These are phyloP conservation scores for Diorhabda carinulata DNA, from an alignment of 1,140 invertebrate genomes.

Conservation along the genomic window DNA sequence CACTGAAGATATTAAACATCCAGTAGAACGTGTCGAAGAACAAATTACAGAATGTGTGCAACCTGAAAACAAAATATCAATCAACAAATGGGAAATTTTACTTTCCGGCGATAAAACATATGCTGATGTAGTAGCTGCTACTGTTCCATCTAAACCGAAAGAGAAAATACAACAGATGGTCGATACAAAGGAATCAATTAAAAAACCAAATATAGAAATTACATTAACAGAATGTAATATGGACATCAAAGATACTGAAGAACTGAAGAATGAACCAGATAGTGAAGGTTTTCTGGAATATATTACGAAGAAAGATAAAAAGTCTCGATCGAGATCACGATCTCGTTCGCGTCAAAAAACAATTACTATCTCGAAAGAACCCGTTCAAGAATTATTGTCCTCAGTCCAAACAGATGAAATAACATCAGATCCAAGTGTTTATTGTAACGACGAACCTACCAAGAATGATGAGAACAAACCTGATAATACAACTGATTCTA, in stretches of 20 bases:
- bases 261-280: slow-evolving; percentile 40
- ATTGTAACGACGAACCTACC: not conserved
- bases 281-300: slow-evolving; percentile 46
- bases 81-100: slow-evolving; percentile 48
- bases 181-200: not conserved
- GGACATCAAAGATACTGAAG: not conserved
- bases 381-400: not conserved
- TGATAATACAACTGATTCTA: too few relatives aligned
- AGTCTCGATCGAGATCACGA: slow-evolving; percentile 42
- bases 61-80: slow-evolving; percentile 13
- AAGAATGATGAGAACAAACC: not conserved
- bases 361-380: too few relatives aligned
- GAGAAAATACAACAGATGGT: not conserved
- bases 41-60: not conserved
- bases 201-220: slow-evolving; percentile 22
- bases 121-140: slow-evolving; percentile 53
- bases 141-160: not conserved
- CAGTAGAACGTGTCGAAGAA: slow-evolving; percentile 15
- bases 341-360: slow-evolving; percentile 29
- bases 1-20: not conserved
- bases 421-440: not conserved
- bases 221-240: slow-evolving; percentile 18
- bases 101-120: slow-evolving; percentile 54
- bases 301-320: slow-evolving; percentile 43
- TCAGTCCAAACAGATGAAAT: not conserved